These are phyloP conservation scores for Alosa sapidissima DNA, from an alignment of 2,797 vertebrate genomes.

Conservation along the genomic window DNA sequence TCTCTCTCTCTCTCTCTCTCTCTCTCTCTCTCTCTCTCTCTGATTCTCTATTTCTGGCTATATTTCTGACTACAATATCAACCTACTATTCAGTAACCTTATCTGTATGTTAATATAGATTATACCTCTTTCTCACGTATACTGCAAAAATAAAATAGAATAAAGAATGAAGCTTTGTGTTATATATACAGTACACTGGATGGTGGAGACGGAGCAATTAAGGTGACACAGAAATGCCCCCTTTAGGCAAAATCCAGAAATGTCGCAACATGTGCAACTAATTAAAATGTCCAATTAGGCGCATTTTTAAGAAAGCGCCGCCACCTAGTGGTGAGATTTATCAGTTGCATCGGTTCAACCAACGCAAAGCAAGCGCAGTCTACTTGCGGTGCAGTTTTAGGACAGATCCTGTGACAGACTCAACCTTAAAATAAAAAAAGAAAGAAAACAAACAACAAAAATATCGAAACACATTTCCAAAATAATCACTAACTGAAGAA, in stretches of 20 bases:
- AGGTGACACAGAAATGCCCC: not conserved
- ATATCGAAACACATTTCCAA: no score
- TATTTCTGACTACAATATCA: not conserved
- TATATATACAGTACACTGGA: not conserved
- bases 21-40: conserved; percentile 7
- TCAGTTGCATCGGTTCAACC: not conserved
- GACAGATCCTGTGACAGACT: no score
- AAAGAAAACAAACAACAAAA: no score
- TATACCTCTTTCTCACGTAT: no score
- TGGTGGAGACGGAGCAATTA: not conserved
- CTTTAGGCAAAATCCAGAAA: not conserved
- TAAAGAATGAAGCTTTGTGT: no score
- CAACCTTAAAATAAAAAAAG: no score
- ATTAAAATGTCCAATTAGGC: not conserved
- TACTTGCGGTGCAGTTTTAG: no score
- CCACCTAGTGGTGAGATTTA: not conserved
- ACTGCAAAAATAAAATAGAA: no score
- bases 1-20: conserved; percentile 22
- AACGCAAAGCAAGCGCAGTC: no score
- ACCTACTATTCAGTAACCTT: not conserved
- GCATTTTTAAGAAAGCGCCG: not conserved
- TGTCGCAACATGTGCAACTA: not conserved
- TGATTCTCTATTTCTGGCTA: not conserved
- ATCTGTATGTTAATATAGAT: not conserved
- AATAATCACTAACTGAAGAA: no score